Base-by-base conservation (phyloP, 1,140 invertebrate species). In the Drosophila erecta region DNA sequence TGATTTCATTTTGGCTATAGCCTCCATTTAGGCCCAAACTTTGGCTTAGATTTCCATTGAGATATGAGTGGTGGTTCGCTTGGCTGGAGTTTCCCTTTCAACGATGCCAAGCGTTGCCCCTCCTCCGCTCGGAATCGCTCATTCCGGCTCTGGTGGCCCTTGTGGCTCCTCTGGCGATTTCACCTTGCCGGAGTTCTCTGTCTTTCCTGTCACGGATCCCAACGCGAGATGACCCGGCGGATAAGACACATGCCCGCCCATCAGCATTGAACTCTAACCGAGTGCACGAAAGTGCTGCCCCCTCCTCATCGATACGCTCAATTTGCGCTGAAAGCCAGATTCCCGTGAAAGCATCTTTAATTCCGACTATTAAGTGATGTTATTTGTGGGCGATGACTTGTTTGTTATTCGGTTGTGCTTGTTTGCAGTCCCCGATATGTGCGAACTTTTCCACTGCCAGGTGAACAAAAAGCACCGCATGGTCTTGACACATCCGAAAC, bases 21-120 rank as follows among this genome's bases (percentile, higher is more conserved):
- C 60, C 61, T 75, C 55, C 61, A 43, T 76, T 80, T 81, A 50
- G 47, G 50, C 50, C 58, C 58, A 27, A 75, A 59, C 47, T 54
- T 30, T 64, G 50, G 43, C 57, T 62, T 38, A 78, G 81, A 85
- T 85, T 65, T 66, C 56, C 51, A 81, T 77, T 37, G 37, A 70
- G 79, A 83, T 81, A 66, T 58, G 61, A 59, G 43, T 43, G 53
- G 24, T 43, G 57, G 24, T 86, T 81, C 84, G 84, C 72, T 87
- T 87, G 56, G 84, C 50, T 87, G 83, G 78, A 71, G 75, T 69
- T 81, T 51, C 44, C 64, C 56, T 59, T 57, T 62, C 77, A 67
- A 59, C 66, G 53, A 58, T 20, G 11, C 27, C 17, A 17, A 17
- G 1, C 17, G 17, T 1, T 17, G 17, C 15, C 20, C 12, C 46